Percentiles rank a stretch among this genome's conserved stretches.
These are phyloP conservation scores for Mirza zaza DNA, from an alignment of 2,113 vertebrate genomes.

Conservation along the genomic window DNA sequence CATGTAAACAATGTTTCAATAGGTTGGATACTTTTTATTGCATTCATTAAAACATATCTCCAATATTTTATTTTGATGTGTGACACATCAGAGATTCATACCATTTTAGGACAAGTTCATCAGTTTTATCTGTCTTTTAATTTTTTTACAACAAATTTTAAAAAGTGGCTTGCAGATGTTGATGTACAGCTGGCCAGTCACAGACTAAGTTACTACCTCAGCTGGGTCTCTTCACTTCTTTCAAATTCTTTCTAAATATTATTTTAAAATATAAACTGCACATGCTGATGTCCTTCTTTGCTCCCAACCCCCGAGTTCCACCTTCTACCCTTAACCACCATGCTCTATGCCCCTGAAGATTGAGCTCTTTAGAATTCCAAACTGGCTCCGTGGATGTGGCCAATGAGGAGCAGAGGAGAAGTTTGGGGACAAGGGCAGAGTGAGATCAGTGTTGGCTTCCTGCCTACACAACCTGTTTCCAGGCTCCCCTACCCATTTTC, in stretches of 20 bases:
- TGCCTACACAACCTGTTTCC: too few relatives aligned
- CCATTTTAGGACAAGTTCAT: neutral
- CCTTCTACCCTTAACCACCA: neutral
- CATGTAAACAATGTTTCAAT: slow-evolving; percentile 1
- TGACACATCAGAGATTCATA: neutral
- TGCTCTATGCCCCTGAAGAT: neutral
- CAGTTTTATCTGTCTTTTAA: neutral
- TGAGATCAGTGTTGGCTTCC: neutral
- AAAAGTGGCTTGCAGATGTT: neutral
- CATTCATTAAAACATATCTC: neutral
- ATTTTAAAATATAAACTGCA: neutral
- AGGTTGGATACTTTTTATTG: neutral
- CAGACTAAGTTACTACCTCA: neutral
- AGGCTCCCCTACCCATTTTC: neutral
- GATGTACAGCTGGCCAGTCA: neutral
- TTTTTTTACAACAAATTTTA: neutral
- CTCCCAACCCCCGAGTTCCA: neutral
- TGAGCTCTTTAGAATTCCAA: neutral
- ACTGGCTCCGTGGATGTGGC: neutral
- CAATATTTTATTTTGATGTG: neutral
- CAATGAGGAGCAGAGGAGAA: neutral
- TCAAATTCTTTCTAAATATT: neutral
- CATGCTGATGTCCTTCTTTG: neutral
- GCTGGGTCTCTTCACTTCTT: neutral
- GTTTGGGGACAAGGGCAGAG: neutral